Conservation (phyloP, 2,888 invertebrate species). For the Drepanosiphum platanoidis region DNA sequence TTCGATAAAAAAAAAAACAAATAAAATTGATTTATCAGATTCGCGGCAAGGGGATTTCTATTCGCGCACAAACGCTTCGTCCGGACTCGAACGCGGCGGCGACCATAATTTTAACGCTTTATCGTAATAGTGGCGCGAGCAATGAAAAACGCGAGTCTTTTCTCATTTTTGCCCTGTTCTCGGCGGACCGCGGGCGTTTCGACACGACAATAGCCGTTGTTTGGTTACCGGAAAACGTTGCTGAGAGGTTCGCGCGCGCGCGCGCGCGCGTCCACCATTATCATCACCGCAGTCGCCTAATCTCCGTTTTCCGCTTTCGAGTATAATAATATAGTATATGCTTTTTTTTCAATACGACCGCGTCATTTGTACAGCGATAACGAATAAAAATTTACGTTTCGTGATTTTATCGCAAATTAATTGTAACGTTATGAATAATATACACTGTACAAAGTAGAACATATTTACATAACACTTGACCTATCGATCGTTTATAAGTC, state of each 20-base stretch:
- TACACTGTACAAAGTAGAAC: background rate
- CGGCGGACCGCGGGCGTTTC: too few relatives aligned
- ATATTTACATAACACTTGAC: slow-evolving; percentile 24
- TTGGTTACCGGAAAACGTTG: too few relatives aligned
- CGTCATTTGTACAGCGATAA: background rate
- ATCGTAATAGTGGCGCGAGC: too few relatives aligned
- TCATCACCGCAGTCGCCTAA: background rate
- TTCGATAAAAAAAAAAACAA: slow-evolving; percentile 3
- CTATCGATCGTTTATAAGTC: background rate
- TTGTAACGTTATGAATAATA: background rate
- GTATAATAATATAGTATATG: background rate
- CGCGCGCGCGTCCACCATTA: too few relatives aligned
- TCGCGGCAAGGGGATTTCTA: background rate
- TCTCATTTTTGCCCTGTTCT: background rate
- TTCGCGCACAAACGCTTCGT: background rate
- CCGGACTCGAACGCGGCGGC: background rate
- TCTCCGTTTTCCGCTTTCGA: background rate
- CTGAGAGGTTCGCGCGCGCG: too few relatives aligned
- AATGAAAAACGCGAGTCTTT: background rate
- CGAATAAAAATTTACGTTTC: background rate
- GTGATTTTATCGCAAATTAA: background rate
- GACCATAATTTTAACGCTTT: background rate
- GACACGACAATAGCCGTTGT: too few relatives aligned
- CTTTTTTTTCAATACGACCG: background rate
- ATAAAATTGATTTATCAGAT: slow-evolving; percentile 47